Evolutionary conservation across 2,888 invertebrate species (phyloP), one percentile per base, ranked within the genome.

Genomic region (Polia nebulosa): DNA sequence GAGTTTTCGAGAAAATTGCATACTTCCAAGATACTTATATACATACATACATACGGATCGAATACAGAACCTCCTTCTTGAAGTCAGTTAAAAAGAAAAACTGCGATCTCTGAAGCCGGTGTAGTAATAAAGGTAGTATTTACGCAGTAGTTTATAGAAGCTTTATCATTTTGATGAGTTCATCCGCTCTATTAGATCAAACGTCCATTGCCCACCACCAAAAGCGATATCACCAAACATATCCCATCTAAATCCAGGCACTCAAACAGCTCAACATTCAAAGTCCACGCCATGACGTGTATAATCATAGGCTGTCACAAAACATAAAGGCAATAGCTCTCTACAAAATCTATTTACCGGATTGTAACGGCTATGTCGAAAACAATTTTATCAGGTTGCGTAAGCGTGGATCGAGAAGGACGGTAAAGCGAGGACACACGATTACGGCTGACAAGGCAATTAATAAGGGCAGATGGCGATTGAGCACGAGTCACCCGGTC

Each of bases 381-480:
- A 86, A 89, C 88, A 88, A 86, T 88, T 87, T 83, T 78, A 84
- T 85, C 81, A 83, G 84, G 89, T 84, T 87, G 87, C 86, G 86
- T 87, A 82, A 80, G 81, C 81, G 81, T 84, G 85, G 85, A 81
- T 81, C 58, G 72, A 72, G 78, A 72, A 80, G 88, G 88, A 89
- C 88, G 88, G 89, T 89, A 87, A 66, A 80, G 80, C 88, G 88
- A 91, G 93, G 92, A 92, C 91, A 89, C 89, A 92, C 92, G 94
- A 94, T 93, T 93, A 93, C 91, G 87, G 89, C 90, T 94, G 94
- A 94, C 94, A 94, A 93, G 94, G 94, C 94, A 95, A 95, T 95
- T 94, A 95, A 94, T 95, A 94, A 95, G 94, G 94, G 94, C 93
- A 93, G 94, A 94, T 93, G 94, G 94, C 94, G 94, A 95, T 95